Evolutionary conservation across 2,888 invertebrate genomes (phyloP).

Genomic region (Stenichneumon culpator): DNA sequence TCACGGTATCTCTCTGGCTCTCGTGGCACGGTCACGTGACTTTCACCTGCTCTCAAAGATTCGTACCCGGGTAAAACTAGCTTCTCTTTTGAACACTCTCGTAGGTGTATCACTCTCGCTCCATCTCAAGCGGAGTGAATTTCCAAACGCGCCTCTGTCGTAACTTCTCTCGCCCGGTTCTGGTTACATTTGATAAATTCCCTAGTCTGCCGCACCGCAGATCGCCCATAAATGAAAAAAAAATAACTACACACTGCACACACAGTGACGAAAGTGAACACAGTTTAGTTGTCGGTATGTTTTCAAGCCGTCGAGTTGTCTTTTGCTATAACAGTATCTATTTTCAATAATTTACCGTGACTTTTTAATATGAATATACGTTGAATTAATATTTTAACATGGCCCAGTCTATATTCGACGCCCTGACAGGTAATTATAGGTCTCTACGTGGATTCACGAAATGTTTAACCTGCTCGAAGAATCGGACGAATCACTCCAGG

Average conservation of each 20-base stretch:
- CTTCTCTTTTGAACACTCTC: too few relatives aligned
- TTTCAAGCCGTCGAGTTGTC: constrained; percentile 61
- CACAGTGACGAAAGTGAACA: constrained; percentile 6
- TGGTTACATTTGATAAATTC: neutral
- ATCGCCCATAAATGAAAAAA: neutral
- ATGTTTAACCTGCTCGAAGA: constrained; percentile 45
- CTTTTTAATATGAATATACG: constrained; percentile 44
- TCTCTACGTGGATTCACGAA: constrained; percentile 16
- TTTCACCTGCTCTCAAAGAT: too few relatives aligned
- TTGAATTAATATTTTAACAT: constrained; percentile 69
- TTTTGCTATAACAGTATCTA: constrained; percentile 52
- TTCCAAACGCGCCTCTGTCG: too few relatives aligned
- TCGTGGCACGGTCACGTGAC: too few relatives aligned
- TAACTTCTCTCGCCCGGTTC: neutral
- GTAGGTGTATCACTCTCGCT: too few relatives aligned
- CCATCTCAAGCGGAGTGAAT: too few relatives aligned
- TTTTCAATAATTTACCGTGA: constrained; percentile 40
- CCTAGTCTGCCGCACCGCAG: neutral
- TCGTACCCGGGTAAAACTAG: too few relatives aligned
- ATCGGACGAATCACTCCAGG: constrained; percentile 34
- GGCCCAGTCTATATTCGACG: constrained; percentile 83
- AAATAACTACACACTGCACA: neutral
- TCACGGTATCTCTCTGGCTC: too few relatives aligned
- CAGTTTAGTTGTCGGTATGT: constrained; percentile 62
- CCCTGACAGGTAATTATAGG: constrained; percentile 80